Percentiles rank a stretch among this genome's conserved stretches.
These are phyloP conservation scores for Cotesia vestalis DNA, from an alignment of 1,140 invertebrate species.

Conservation along the genomic window DNA sequence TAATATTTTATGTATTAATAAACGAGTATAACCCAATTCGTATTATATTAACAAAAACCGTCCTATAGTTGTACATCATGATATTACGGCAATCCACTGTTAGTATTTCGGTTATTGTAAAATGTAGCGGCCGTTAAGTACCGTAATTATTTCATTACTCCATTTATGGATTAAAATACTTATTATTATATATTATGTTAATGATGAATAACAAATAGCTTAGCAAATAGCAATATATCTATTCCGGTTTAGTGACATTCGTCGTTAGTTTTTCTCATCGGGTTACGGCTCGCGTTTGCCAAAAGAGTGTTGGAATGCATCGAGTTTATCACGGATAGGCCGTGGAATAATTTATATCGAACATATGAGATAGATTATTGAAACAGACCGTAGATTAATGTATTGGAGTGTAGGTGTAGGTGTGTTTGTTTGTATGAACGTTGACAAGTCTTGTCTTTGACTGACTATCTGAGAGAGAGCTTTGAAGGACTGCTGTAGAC, in stretches of 20 bases:
- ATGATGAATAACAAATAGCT: neutral
- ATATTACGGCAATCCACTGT: no score
- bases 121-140: constrained; percentile 8
- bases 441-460: neutral
- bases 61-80: no score
- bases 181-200: constrained; percentile 7
- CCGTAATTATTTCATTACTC: no score
- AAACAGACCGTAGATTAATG: neutral
- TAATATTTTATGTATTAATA: no score
- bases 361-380: constrained; percentile 26
- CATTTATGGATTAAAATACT: no score
- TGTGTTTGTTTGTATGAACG: no score
- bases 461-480: neutral
- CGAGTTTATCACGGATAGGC: constrained; percentile 32
- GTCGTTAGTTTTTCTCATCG: neutral
- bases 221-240: neutral
- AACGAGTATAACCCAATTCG: no score
- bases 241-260: neutral
- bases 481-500: neutral
- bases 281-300: neutral
- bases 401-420: no score
- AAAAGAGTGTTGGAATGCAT: constrained; percentile 33
- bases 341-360: constrained; percentile 27
- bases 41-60: no score
- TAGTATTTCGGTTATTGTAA: constrained; percentile 33